Conservation (phyloP, 2,888 invertebrate species). For the Eupelmus urozonus region DNA sequence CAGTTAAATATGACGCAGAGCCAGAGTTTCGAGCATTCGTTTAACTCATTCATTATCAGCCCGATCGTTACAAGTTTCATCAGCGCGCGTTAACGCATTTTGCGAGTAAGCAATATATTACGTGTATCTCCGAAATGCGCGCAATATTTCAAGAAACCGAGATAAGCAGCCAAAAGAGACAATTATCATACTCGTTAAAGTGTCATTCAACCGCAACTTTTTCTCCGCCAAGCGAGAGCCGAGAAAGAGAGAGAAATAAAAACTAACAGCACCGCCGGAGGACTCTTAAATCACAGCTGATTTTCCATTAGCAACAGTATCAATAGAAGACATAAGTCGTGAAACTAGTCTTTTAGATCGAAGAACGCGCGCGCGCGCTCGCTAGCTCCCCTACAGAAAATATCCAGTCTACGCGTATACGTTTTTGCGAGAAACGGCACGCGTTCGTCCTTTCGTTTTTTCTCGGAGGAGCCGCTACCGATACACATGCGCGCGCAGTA, state of each 20-base stretch:
- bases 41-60: conserved; percentile 30
- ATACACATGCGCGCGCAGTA: background rate
- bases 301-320: conserved; percentile 35
- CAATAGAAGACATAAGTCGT: conserved; percentile 20
- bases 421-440: conserved; percentile 11
- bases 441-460: conserved; percentile 10
- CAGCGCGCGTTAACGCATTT: background rate
- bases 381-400: too few species aligned
- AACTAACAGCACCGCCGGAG: background rate
- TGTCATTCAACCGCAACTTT: conserved; percentile 28
- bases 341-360: conserved; percentile 10
- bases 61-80: conserved; percentile 11
- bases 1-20: conserved; percentile 24
- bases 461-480: conserved; percentile 28
- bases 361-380: background rate
- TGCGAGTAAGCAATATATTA: conserved; percentile 14
- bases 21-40: background rate
- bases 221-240: too few species aligned
- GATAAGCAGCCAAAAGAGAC: conserved; percentile 33
- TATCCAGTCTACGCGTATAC: conserved; percentile 11
- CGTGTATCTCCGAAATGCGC: conserved; percentile 10
- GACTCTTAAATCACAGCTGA: conserved; percentile 40
- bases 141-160: conserved; percentile 32
- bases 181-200: conserved; percentile 42
- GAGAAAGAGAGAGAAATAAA: conserved; percentile 1